Evolutionary conservation across 2,888 invertebrate species (phyloP), one percentile per base, ranked within the genome.

Genomic region (Serrognathus titanus): DNA sequence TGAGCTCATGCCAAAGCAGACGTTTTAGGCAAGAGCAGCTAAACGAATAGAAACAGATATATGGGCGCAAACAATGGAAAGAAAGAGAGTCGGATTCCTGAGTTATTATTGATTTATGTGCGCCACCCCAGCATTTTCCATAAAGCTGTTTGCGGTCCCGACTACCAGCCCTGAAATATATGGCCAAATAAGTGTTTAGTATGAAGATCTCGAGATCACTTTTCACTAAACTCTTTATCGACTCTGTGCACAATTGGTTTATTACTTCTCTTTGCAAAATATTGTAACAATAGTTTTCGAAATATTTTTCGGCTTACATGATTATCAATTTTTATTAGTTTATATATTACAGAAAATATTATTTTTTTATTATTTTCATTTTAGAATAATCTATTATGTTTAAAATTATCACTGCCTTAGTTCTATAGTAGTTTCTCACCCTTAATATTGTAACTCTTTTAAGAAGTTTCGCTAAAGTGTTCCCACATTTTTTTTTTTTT

Each of bases 61-160:
- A 66, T 70, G 67, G 66, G 69, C 68, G 69, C 43, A 20, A 43
- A 43, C 43, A 20, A 43, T 43, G 70, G 65, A 72, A 69, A 65
- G 62, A 71, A 63, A 68, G 72, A 73, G 72, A 73, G 68, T 65
- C 71, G 70, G 68, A 50, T 71, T 69, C 70, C 69, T 70, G 75
- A 76, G 79, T 81, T 82, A 78, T 79, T 80, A 82, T 82, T 82
- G 82, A 82, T 82, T 82, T 82, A 82, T 81, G 82, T 79, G 77
- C 80, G 78, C 75, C 75, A 76, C 75, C 76, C 75, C 70, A 72
- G 75, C 75, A 73, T 75, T 77, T 77, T 77, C 78, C 76, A 77
- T 77, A 78, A 78, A 78, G 78, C 78, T 77, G 77, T 77, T 77
- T 77, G 77, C 75, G 76, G 76, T 74, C 74, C 71, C 73, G 70